Evolutionary conservation across 2,888 invertebrate genomes (phyloP).

Genomic region (Drosophila kambysellisi): DNA sequence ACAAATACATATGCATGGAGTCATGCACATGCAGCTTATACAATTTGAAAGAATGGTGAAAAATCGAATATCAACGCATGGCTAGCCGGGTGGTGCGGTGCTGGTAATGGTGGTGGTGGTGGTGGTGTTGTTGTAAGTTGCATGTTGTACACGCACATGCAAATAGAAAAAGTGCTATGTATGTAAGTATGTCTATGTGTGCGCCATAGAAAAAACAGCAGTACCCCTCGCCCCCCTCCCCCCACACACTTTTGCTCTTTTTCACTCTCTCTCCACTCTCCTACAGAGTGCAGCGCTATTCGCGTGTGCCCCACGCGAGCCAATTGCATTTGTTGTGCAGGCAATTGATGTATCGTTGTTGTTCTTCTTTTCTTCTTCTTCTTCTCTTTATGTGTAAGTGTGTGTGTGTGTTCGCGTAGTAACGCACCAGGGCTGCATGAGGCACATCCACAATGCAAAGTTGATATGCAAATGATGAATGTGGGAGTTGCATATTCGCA

Average conservation of each 20-base stretch:
- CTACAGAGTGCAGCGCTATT: constrained; percentile 2
- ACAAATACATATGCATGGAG: constrained; percentile 4
- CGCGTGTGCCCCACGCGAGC: constrained; percentile 51
- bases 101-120: not conserved
- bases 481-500: constrained; percentile 26
- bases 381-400: not conserved
- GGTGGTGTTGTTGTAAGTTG: constrained; percentile 33
- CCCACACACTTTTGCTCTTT: not conserved
- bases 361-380: constrained; percentile 27
- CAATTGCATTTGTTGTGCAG: constrained; percentile 56
- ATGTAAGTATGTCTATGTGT: constrained; percentile 18
- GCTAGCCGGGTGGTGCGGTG: constrained; percentile 51
- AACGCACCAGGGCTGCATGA: constrained; percentile 45
- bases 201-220: constrained; percentile 43
- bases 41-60: constrained; percentile 65
- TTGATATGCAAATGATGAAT: constrained; percentile 2
- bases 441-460: not conserved
- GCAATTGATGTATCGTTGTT: constrained; percentile 49
- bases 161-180: constrained; percentile 48
- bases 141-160: constrained; percentile 54
- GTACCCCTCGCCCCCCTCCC: constrained; percentile 12
- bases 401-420: constrained; percentile 27
- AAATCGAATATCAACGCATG: constrained; percentile 71
- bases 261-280: not conserved
- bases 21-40: constrained; percentile 33